Conservation (phyloP, 2,797 vertebrate genomes). For the Coreius guichenoti region DNA sequence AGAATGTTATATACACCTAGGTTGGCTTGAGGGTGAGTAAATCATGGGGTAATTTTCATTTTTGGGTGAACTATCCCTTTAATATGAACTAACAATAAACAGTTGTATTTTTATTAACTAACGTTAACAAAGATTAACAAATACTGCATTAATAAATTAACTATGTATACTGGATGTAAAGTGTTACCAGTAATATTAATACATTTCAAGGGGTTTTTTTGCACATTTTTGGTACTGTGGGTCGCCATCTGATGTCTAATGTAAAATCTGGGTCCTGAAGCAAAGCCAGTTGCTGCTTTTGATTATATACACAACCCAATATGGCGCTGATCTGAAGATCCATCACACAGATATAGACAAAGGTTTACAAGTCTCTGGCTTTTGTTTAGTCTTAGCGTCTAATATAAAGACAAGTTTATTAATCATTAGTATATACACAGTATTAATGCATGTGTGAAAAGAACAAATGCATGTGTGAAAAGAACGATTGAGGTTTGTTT, state of each 20-base stretch:
- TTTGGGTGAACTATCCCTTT: no score
- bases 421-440: conserved; percentile 47
- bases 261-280: conserved; percentile 11
- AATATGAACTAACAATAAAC: neutral
- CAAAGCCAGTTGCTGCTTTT: conserved; percentile 26
- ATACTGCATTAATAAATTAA: neutral
- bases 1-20: no score
- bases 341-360: conserved; percentile 64
- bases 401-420: conserved; percentile 61
- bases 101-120: neutral
- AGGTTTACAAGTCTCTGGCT: conserved; percentile 69
- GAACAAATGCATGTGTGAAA: conserved; percentile 56
- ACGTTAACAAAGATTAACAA: neutral
- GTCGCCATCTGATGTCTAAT: neutral
- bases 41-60: no score
- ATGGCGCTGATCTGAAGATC: conserved; percentile 59
- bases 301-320: conserved; percentile 26
- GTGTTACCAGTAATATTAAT: neutral
- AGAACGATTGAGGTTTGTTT: conserved; percentile 60
- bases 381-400: conserved; percentile 69
- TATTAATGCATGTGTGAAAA: conserved; percentile 58
- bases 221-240: neutral
- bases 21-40: no score
- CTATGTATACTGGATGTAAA: neutral
- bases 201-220: neutral